Evolutionary conservation across 1,140 invertebrate species (phyloP), one percentile per base, ranked within the genome.

Genomic region (Oscheius sp.): DNA sequence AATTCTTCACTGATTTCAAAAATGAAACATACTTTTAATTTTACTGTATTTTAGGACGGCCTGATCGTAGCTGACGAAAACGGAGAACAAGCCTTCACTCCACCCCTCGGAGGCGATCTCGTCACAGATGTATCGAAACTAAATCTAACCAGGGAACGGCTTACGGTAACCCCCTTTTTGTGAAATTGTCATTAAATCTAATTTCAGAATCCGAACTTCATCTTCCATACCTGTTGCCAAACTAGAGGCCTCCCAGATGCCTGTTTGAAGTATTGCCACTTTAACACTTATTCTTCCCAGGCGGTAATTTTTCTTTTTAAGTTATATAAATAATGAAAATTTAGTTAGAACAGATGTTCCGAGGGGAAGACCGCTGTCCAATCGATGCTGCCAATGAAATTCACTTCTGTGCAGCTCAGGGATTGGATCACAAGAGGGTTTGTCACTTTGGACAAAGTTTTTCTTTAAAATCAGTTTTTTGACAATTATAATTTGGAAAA

Each of bases 361-460:
- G 61, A 23, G 62, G 62, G 36, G 23, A 31, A 4, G 65, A 74
- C 36, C 49, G 31, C 23, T 74, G 72, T 23, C 72, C 72, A 0
- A 68, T 74, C 4, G 72, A 74, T 42, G 72, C 72, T 0, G 36
- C 65, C 3, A 68, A 66, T 35, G 72, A 74, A 20, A 74, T 74
- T 20, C 72, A 74, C 34, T 74, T 61, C 35, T 74, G 72, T 68
- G 72, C 72, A 35, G 72, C 72, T 18, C 72, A 74, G 46, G 72
- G 64, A 68, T 28, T 71, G 13, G 69, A 71, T 36, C 69, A 71
- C 64, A 10, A 38, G 32, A 58, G 35, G 61, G 61, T 63, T 32
- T 15, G 31, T 63, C 18, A 13, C 32, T 32, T 63, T 63, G 10
- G n/a, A 63, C 35, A 32, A 23, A 45, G 23, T 15, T 45, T 45